phyloP scores from a whole-genome alignment of 2,797 vertebrate genomes.

The Lagorchestes hirsutus region DNA sequence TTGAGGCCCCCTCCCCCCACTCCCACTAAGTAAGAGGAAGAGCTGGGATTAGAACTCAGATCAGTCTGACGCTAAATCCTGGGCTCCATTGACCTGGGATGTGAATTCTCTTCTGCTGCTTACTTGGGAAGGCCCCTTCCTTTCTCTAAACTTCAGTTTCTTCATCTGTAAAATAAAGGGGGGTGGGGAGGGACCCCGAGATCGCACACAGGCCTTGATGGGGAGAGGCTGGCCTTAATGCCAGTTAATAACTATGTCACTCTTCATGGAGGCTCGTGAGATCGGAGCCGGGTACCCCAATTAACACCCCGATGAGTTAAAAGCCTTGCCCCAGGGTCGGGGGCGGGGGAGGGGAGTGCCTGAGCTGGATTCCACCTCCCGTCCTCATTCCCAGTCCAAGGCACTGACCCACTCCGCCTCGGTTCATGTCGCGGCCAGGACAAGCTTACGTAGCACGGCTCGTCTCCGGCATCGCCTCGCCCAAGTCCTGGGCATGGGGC shows the following conservation, averaged over 20 bases:
- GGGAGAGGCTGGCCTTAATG: not conserved
- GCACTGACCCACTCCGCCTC: no score
- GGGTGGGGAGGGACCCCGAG: not conserved
- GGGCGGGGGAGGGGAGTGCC: not conserved
- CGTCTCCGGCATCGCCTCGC: no score
- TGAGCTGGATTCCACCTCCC: not conserved
- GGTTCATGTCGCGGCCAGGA: not conserved
- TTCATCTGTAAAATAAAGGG: not conserved
- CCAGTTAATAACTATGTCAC: not conserved
- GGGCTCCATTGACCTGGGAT: not conserved
- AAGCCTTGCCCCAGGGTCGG: not conserved
- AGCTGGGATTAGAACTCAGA: not conserved
- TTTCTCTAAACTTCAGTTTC: not conserved
- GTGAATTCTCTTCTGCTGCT: not conserved
- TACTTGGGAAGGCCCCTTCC: not conserved
- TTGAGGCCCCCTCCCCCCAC: not conserved
- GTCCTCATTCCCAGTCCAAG: not conserved
- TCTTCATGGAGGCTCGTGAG: no score
- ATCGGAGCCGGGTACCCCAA: no score
- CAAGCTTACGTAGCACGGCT: not conserved
- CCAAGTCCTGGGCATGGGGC: not conserved
- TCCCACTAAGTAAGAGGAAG: not conserved
- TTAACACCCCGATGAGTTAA: not conserved
- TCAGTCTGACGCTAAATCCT: not conserved
- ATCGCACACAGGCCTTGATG: not conserved